Percentiles rank a stretch among this genome's conserved stretches.
phyloP scores from a whole-genome alignment of 2,113 vertebrate species.

The Mustela nigripes region DNA sequence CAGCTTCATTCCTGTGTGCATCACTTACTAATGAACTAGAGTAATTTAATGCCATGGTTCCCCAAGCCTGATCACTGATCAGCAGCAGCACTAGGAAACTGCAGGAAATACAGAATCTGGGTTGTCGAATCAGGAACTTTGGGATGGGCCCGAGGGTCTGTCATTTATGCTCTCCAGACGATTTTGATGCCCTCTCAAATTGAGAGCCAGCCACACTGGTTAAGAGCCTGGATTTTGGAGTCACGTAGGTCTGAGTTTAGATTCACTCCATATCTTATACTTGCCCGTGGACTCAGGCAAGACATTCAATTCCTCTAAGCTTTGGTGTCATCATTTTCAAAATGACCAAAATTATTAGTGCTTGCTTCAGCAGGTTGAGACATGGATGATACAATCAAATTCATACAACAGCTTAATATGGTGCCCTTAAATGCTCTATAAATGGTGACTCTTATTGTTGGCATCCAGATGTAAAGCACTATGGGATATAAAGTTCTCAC shows the following conservation, averaged over 20 bases:
- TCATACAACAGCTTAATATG: neutral
- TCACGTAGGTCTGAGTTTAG: neutral
- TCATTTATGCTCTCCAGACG: neutral
- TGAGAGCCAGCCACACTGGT: neutral
- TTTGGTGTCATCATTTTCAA: conserved; percentile 3
- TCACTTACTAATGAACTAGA: neutral
- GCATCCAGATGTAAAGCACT: neutral
- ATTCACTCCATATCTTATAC: neutral
- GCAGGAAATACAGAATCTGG: neutral
- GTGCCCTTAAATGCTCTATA: neutral
- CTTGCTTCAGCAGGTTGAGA: neutral
- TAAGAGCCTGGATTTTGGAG: neutral
- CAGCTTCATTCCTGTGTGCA: neutral
- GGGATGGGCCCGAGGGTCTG: neutral
- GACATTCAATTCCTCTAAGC: neutral
- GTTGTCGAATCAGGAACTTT: neutral
- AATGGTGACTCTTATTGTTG: neutral
- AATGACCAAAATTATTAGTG: conserved; percentile 16
- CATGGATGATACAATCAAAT: neutral
- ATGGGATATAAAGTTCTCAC: neutral
- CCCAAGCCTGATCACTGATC: neutral
- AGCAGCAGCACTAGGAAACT: neutral
- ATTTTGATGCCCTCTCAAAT: neutral
- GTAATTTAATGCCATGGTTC: neutral
- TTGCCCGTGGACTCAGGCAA: neutral